Evolutionary conservation across 2,113 vertebrate species (phyloP), one percentile per base, ranked within the genome.

Genomic region (Ctenodactylus gundi): DNA sequence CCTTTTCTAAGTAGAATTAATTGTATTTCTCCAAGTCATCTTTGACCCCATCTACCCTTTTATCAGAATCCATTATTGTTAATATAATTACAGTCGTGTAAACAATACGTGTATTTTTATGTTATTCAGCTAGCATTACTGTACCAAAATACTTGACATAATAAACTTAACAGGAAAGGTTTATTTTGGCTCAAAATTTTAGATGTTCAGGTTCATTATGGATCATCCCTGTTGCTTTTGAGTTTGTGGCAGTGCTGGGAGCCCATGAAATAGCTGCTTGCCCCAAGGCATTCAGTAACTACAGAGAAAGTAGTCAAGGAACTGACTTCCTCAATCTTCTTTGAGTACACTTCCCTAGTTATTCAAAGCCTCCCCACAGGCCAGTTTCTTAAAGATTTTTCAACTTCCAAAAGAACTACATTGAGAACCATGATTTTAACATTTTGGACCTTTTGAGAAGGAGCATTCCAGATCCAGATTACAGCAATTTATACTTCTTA

Each of bases 311-410:
- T 14, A 31, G 29, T 18, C 6, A 44, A 51, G 49, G 41, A 15
- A 1, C 7, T 21, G 10, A 51, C 27, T 6, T 20, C n/a, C 10
- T 15, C 1, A 17, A 3, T 34, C 14, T 7, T 36, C 25, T 53
- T 4, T 8, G 4, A 70, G 15, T 3, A 41, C 36, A 12, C 3
- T 39, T n/a, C 14, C 3, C 36, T 36, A 41, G 6, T 41, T 20
- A 23, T 6, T 17, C 9, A 14, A 85, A 29, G 25, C n/a, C 17
- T 39, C 34, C n/a, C 15, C 36, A 4, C 18, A 20, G n/a, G 9
- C 3, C 1, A n/a, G 57, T 25, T 25, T 13, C 27, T 70, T 57
- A 8, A 21, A 15, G 10, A 10, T 41, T 41, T 2, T 18, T 15
- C 15, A 18, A 13, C 15, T 53, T 29, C 46, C 34, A 36, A 27